A percentile compares a stretch with the other conserved stretches of the same genome.
Conservation (phyloP, 1,140 invertebrate genomes). For the Leptoteleia sp. region DNA sequence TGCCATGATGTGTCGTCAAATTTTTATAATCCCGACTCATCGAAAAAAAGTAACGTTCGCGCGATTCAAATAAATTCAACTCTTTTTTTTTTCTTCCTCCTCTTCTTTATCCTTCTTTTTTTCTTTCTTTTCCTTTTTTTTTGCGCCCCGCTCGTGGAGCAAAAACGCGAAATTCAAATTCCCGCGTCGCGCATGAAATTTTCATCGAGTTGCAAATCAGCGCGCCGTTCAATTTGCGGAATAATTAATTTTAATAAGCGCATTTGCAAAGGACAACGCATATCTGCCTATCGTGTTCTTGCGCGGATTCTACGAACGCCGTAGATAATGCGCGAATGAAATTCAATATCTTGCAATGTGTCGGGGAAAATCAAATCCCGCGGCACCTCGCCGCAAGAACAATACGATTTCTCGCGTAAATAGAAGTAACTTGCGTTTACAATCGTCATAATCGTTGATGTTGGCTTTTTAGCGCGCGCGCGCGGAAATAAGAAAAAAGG, state of each 20-base stretch:
- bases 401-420: too few relatives aligned
- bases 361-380: conserved; percentile 44
- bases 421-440: background rate
- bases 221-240: conserved; percentile 16
- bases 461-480: too few relatives aligned
- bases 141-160: too few relatives aligned
- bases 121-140: too few relatives aligned
- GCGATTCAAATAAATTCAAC: conserved; percentile 1
- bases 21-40: conserved; percentile 14
- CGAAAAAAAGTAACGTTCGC: background rate
- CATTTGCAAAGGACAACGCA: conserved; percentile 40
- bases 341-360: conserved; percentile 52
- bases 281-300: conserved; percentile 44
- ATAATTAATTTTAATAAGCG: conserved; percentile 43
- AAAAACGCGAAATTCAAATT: conserved; percentile 36
- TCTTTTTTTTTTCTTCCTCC: too few relatives aligned
- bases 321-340: conserved; percentile 52
- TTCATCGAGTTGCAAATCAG: conserved; percentile 28
- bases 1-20: conserved; percentile 6
- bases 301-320: conserved; percentile 46
- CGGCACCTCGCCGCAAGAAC: too few relatives aligned
- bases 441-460: too few relatives aligned
- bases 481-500: too few relatives aligned
- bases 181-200: conserved; percentile 1
- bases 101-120: too few relatives aligned